A percentile compares a stretch with the other conserved stretches of the same genome.
Evolutionary conservation across 2,888 invertebrate species (phyloP).

Genomic region (Nebria brevicollis): DNA sequence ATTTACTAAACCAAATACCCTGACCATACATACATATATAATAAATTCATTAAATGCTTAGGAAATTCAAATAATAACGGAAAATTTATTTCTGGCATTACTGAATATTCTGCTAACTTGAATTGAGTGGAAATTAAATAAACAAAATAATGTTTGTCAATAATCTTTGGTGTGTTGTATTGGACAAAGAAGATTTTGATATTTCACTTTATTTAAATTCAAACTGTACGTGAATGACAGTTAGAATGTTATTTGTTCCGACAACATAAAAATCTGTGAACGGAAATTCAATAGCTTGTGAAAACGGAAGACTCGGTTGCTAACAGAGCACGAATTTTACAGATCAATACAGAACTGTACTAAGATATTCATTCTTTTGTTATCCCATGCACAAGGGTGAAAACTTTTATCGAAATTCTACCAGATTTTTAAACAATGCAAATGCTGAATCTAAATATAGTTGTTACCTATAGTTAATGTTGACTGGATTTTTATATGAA

Average conservation of each 20-base stretch:
- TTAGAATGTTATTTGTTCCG: conserved; percentile 6
- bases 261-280: conserved; percentile 3
- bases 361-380: background rate
- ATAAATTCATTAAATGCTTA: background rate
- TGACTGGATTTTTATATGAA: no score
- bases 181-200: background rate
- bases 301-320: background rate
- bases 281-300: conserved; percentile 10
- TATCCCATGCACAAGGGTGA: background rate
- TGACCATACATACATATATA: background rate
- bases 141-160: no score
- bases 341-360: conserved; percentile 1
- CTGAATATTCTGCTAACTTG: no score
- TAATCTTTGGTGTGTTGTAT: background rate
- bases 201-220: background rate
- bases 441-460: background rate
- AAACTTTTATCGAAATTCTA: background rate
- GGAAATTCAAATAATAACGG: no score
- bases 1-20: conserved; percentile 3
- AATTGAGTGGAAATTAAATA: no score
- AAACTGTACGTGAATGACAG: background rate
- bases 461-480: no score
- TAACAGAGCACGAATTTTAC: conserved; percentile 6
- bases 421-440: background rate
- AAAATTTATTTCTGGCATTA: no score